Evolutionary conservation across 2,888 invertebrate species (phyloP).

Genomic region (Epinotia brunnichana): DNA sequence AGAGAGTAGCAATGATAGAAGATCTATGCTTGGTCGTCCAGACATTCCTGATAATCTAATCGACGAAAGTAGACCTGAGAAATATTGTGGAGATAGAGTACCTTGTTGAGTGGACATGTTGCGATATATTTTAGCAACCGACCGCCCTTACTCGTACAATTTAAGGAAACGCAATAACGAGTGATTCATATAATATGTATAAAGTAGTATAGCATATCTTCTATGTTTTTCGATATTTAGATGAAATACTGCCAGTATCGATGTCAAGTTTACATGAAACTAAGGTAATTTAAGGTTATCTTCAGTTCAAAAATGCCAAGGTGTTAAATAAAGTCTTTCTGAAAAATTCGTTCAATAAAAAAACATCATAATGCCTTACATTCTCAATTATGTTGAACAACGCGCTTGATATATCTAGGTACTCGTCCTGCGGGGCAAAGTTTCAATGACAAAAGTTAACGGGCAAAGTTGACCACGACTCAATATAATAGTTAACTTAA

Average conservation of each 20-base stretch:
- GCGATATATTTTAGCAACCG: conserved; percentile 8
- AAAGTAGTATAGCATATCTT: conserved; percentile 79
- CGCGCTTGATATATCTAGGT: not conserved
- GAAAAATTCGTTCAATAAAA: conserved; percentile 4
- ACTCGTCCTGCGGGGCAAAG: not conserved
- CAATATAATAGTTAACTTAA: not conserved
- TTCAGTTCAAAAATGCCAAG: conserved; percentile 29
- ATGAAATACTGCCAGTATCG: conserved; percentile 76
- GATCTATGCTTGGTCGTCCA: not conserved
- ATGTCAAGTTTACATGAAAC: conserved; percentile 48
- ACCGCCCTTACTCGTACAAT: conserved; percentile 60
- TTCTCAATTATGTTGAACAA: not conserved
- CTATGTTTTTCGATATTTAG: conserved; percentile 81
- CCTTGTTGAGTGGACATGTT: conserved; percentile 13
- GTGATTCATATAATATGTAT: conserved; percentile 77
- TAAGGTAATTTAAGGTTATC: conserved; percentile 46
- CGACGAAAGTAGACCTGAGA: not conserved
- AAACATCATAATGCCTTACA: not conserved
- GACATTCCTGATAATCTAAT: not conserved
- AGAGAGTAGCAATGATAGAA: not conserved
- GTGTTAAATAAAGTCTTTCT: conserved; percentile 19
- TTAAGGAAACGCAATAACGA: conserved; percentile 78
- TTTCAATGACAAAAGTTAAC: not conserved
- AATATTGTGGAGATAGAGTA: conserved; percentile 12
- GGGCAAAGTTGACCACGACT: conserved; percentile 6